Evolutionary conservation across 2,113 vertebrate species (phyloP), one percentile per base, ranked within the genome.

Genomic region (Noturus placidus): DNA sequence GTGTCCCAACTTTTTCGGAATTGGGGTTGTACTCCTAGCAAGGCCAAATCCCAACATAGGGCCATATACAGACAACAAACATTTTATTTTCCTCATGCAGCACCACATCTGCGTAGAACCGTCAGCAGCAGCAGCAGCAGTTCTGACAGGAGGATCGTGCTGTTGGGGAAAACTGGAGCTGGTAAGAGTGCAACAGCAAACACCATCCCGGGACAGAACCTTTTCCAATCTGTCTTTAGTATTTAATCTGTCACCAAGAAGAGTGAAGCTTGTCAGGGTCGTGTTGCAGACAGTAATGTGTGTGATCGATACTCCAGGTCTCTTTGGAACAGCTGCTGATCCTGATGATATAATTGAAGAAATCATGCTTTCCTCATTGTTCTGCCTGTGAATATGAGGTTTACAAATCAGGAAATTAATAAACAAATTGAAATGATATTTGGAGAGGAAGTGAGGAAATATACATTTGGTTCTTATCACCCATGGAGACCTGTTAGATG

Each of bases 391-490:
- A n/a, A n/a, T 15, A 61, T 22, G 1, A 70, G 67, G 6, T 69
- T 69, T 5, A 69, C 67, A 17, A 5, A 7, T 5, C 30, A 69
- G 30, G 67, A 70, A 35, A 33, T 33, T 70, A 15, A 5, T 42
- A 30, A 70, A 5, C 9, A 10, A 2, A 63, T 61, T 61, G 9
- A 63, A 87, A 56, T 33, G 27, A 17, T 87, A 9, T 90, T 90
- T 87, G 89, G 87, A 17, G 13, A 86, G 0, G 77, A 86, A 13
- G 27, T 84, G 56, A 38, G 30, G 13, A 80, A 69, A 22, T 76
- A 84, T 56, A 30, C 80, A 9, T n/a, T 81, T 88, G 30, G n/a
- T 90, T 52, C 70, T 90, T 15, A 86, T 88, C 67, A 88, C 87
- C 20, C 74, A 88, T 63, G 89, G 81, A 78, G 88, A 89, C n/a